Evolutionary conservation across 2,113 vertebrate species (phyloP), one percentile per base, ranked within the genome.

Genomic region (Sphyrna mokarran): DNA sequence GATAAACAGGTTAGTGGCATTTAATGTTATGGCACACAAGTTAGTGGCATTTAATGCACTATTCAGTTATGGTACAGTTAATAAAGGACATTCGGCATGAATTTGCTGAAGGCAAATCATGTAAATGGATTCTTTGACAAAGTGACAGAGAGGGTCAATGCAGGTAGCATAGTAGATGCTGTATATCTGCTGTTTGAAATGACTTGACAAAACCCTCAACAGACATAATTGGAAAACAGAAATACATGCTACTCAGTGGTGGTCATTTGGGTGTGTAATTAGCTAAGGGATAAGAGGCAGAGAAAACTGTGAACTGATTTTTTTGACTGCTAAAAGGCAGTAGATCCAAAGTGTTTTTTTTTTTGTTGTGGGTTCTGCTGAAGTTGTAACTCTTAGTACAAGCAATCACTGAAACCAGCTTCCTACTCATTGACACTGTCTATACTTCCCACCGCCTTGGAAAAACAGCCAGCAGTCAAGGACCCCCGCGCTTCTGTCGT

Each of bases 1-100:
- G 68, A 95, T 43, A 95, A 95, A 43, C 94, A 95, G 94, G 94
- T 95, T 95, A 76, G 94, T 95, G 93, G 23, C 29, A 66, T 95
- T 23, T 70, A 94, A 13, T 94, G 66, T n/a, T n/a, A n/a, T n/a
- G n/a, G n/a, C n/a, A n/a, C n/a, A 43, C 94, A 95, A 69, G 94
- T 95, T 95, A 76, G 94, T 95, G 93, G 23, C 29, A 66, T 95
- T 23, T 70, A 94, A 13, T 94, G 66, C 16, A 54, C 10, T 9
- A 93, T 93, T 33, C 33, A 58, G 16, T 37, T 93, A 10, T 66
- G n/a, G n/a, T 18, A 63, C 29, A 18, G 18, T 89, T 58, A 89
- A 91, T 66, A 20, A 7, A 14, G 13, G 14, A 2, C 33, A 66
- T 3, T 13, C 4, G 4, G 58, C 61, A 16, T 83, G 78, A 14